These are phyloP conservation scores for Axea sp. DNA, from an alignment of 2,888 invertebrate species.

Conservation along the genomic window DNA sequence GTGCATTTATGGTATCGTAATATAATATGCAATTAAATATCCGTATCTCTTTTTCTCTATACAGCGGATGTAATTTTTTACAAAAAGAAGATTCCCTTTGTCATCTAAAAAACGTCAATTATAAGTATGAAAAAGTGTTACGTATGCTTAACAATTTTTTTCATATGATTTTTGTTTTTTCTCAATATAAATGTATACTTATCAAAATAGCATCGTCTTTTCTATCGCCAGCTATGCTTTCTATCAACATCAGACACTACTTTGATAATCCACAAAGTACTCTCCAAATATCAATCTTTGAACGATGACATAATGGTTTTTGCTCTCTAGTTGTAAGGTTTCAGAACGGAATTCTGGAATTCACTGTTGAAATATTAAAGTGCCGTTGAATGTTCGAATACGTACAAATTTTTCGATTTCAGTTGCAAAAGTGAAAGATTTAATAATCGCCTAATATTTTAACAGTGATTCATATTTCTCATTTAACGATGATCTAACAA, in stretches of 20 bases:
- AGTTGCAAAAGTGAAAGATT: too few species aligned
- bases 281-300: conserved; percentile 53
- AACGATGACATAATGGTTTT: conserved; percentile 39
- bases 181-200: conserved; percentile 55
- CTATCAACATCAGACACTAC: conserved; percentile 55
- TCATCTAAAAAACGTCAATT: conserved; percentile 41
- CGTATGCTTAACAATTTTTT: conserved; percentile 56
- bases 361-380: conserved; percentile 1
- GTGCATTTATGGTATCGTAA: conserved; percentile 47
- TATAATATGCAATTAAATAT: conserved; percentile 34
- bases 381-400: too few species aligned
- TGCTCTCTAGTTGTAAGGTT: conserved; percentile 13
- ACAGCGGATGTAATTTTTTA: conserved; percentile 49
- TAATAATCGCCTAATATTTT: too few species aligned
- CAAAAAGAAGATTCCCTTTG: conserved; percentile 52
- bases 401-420: too few species aligned
- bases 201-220: conserved; percentile 60
- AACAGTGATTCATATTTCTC: background rate
- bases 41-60: conserved; percentile 37
- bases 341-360: conserved; percentile 1
- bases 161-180: conserved; percentile 23
- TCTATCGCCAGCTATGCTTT: conserved; percentile 49
- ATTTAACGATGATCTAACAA: conserved; percentile 17
- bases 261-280: conserved; percentile 60
- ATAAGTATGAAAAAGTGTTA: conserved; percentile 55